Conservation (phyloP, 2,113 vertebrate genomes). For the Felis catus region DNA sequence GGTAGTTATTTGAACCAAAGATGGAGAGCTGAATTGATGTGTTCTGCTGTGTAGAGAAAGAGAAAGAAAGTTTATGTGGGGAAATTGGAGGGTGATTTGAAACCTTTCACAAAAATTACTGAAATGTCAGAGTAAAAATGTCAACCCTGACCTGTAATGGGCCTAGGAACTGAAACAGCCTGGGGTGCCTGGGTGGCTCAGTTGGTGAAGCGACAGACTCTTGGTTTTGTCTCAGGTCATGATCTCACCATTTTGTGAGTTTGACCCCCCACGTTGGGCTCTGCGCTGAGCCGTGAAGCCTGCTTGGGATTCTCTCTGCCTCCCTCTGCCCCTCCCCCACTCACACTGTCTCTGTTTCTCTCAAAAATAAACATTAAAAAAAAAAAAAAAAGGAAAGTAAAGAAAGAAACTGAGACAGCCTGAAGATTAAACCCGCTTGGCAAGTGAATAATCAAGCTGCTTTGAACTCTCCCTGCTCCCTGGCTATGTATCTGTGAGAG, state of each 20-base stretch:
- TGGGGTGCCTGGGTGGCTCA: no score
- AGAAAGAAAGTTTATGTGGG: not conserved
- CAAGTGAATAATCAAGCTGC: not conserved
- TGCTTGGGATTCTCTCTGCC: no score
- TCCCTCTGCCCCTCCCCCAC: no score
- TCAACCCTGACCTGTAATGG: not conserved
- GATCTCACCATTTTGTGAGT: no score
- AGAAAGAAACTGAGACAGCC: not conserved
- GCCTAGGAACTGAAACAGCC: not conserved
- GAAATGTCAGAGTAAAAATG: not conserved
- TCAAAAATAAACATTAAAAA: no score
- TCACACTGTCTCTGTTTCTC: no score
- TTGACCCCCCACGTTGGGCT: no score
- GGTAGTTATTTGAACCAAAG: not conserved
- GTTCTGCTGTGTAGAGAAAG: not conserved
- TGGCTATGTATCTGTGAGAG: not conserved
- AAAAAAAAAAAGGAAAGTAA: no score
- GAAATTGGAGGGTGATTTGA: not conserved
- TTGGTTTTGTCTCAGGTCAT: no score
- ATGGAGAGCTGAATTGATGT: not conserved
- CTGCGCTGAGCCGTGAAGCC: no score
- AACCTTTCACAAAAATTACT: not conserved
- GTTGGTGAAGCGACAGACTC: no score
- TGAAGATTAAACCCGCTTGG: not conserved
- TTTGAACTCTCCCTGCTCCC: not conserved